Conservation (phyloP, 2,888 invertebrate genomes). For the Subacronicta megacephala region DNA sequence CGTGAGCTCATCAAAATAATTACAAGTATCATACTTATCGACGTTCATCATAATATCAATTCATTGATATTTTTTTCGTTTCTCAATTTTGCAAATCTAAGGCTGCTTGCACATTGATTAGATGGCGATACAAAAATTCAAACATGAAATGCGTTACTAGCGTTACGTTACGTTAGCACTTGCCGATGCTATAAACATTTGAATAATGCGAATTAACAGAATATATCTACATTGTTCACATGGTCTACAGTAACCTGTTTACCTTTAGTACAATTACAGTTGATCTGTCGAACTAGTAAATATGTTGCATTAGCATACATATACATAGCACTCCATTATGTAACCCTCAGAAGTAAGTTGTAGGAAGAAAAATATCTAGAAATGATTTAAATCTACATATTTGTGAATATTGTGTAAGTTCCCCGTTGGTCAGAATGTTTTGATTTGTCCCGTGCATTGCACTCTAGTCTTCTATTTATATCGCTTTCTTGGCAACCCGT, state of each 20-base stretch:
- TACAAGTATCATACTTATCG: slow-evolving; percentile 56
- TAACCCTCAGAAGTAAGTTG: too few species aligned
- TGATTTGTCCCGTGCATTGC: slow-evolving; percentile 73
- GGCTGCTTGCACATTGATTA: background rate
- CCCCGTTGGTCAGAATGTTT: slow-evolving; percentile 49
- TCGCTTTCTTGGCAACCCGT: slow-evolving; percentile 65
- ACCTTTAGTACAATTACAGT: slow-evolving; percentile 6
- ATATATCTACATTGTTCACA: slow-evolving; percentile 29
- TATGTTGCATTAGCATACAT: background rate
- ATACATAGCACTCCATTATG: background rate
- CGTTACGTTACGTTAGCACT: too few species aligned
- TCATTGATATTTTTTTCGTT: slow-evolving; percentile 20
- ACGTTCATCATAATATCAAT: slow-evolving; percentile 45
- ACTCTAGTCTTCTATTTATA: slow-evolving; percentile 72
- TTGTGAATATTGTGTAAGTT: slow-evolving; percentile 22
- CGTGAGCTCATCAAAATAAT: slow-evolving; percentile 78
- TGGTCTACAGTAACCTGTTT: slow-evolving; percentile 38
- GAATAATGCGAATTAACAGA: slow-evolving; percentile 48
- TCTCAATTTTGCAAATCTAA: slow-evolving; percentile 10
- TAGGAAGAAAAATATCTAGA: background rate
- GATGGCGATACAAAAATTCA: background rate
- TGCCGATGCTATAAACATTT: slow-evolving; percentile 28
- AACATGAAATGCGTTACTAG: slow-evolving; percentile 11
- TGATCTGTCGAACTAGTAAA: slow-evolving; percentile 1
- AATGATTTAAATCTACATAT: slow-evolving; percentile 11